A percentile compares a stretch with the other conserved stretches of the same genome.
Conservation (phyloP, 2,888 invertebrate genomes). For the Diplazon laetatorius region DNA sequence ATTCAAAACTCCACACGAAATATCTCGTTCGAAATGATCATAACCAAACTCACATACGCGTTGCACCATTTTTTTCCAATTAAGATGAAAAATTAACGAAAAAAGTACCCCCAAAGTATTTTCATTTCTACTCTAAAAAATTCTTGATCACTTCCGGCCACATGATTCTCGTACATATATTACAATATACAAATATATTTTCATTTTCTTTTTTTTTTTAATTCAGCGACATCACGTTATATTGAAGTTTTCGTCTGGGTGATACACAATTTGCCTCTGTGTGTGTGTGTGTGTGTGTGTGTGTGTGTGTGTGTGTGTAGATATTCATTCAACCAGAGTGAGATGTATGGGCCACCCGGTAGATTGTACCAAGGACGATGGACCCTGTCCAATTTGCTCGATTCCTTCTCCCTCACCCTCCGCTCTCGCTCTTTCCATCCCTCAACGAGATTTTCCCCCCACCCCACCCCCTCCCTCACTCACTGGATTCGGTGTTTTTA, state of each 20-base stretch:
- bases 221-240: background rate
- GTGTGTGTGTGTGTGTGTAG: background rate
- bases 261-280: too few species aligned
- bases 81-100: too few species aligned
- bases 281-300: too few species aligned
- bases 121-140: background rate
- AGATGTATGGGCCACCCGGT: background rate
- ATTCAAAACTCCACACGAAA: background rate
- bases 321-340: background rate
- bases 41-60: background rate
- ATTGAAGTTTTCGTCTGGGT: slow-evolving; percentile 2
- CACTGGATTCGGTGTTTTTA: slow-evolving; percentile 70
- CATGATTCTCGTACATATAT: slow-evolving; percentile 13
- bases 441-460: slow-evolving; percentile 26
- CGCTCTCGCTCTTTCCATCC: slow-evolving; percentile 16
- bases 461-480: too few species aligned
- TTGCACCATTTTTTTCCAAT: background rate
- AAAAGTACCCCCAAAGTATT: background rate
- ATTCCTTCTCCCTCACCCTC: slow-evolving; percentile 22
- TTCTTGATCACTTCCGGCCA: background rate
- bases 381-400: slow-evolving; percentile 16
- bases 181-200: too few species aligned
- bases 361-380: slow-evolving; percentile 29
- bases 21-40: background rate
- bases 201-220: background rate